Base-by-base conservation (phyloP, 2,888 invertebrate species). In the Thecophora atra region DNA sequence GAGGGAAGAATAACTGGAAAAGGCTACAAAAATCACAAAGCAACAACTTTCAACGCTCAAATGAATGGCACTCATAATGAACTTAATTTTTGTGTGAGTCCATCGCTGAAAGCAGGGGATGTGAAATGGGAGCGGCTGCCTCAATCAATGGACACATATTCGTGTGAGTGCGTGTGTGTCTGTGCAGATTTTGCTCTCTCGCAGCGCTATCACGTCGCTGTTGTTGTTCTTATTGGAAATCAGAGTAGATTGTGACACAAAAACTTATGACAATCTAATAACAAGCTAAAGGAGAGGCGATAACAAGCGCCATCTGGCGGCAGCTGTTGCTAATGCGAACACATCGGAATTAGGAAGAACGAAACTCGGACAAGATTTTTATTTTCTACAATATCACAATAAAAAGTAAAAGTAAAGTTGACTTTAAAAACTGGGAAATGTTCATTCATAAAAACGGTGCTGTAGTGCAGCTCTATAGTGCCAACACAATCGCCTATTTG, bases 241-340 rank as follows among this genome's bases (percentile, higher is more conserved):
- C 47, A 66, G 52, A 67, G 17, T 51, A 47, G 68, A 72, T 70
- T 72, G 56, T 54, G 72, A 65, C 72, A 66, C 60, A 37, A 65
- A 70, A 70, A 72, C 37, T 74, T 74, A 74, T 69, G 70, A 72
- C 74, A 62, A 54, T 63, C 60, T 72, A 74, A 74, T 74, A 72
- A 68, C n/a, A 37, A 15, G 65, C 19, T 60, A 8, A 17, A 30
- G 42, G 37, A 2, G 11, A 37, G 21, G 63, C 11, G 7, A 44
- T n/a, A 47, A 47, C 26, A 44, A 65, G 26, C 65, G 65, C 44
- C 65, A 65, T 65, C 65, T 65, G 65, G 4, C 26, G 47, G 28
- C 51, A 19, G 26, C 37, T 37, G 44, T 17, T 24, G 47, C 21
- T 65, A 51, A 28, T 30, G n/a, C 19, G 30, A 28, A 37, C 26